These are phyloP conservation scores for Heliopora coerulea DNA, from an alignment of 92 coral and sea anemone genomes.

Conservation along the genomic window DNA sequence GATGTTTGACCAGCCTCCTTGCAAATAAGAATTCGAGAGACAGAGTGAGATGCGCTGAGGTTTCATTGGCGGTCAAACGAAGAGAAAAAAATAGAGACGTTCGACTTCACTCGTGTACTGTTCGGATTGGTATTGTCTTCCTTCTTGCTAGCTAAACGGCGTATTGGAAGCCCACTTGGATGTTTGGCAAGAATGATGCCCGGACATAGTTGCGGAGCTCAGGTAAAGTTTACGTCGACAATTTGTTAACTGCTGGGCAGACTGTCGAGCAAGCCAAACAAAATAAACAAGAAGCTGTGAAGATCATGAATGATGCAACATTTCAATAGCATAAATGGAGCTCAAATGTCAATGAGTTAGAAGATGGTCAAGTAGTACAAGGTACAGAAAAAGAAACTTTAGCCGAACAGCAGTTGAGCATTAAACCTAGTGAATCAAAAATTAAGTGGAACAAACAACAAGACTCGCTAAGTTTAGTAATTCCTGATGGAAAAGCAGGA, in stretches of 20 bases:
- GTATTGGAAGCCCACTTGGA: conserved; percentile 5
- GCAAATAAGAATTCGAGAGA: too few species aligned
- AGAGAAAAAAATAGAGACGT: too few species aligned
- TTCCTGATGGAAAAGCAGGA: too few species aligned
- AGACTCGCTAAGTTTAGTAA: too few species aligned
- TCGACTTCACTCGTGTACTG: too few species aligned
- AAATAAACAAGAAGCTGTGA: neutral
- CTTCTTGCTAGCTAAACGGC: too few species aligned
- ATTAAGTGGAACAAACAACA: conserved; percentile 2
- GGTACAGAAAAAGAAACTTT: neutral
- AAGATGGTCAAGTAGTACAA: neutral
- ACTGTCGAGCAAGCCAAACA: neutral
- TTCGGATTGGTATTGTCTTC: too few species aligned
- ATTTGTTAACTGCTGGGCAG: neutral
- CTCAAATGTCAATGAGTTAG: neutral
- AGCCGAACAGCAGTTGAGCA: neutral
- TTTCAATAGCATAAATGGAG: neutral
- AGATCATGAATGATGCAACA: neutral
- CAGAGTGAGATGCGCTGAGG: too few species aligned
- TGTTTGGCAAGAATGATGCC: neutral
- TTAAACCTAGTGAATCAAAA: neutral
- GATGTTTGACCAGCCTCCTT: too few species aligned
- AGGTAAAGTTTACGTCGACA: neutral
- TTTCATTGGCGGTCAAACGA: too few species aligned
- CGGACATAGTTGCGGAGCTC: neutral